These are phyloP conservation scores for Athalia circularis DNA, from an alignment of 2,888 invertebrate species.

Conservation along the genomic window DNA sequence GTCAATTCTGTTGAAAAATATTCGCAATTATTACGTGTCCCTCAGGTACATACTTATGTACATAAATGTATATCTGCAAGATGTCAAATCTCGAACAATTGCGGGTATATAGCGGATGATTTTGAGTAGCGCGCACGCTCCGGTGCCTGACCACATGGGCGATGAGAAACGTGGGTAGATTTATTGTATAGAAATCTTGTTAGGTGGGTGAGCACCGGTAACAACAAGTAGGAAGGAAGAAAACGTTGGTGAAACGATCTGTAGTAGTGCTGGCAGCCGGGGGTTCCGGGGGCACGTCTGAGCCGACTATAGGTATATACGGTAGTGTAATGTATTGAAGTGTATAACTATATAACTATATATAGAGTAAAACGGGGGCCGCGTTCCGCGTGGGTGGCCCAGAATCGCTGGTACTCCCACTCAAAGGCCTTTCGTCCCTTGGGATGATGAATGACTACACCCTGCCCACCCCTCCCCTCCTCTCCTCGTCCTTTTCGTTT, in stretches of 20 bases:
- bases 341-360: not conserved
- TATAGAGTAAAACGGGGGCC: constrained; percentile 11
- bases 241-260: constrained; percentile 8
- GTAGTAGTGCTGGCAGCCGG: constrained; percentile 22
- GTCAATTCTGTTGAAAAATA: no score
- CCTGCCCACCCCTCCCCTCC: constrained; percentile 51
- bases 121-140: no score
- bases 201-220: constrained; percentile 10
- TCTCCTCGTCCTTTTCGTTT: no score
- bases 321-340: no score
- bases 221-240: constrained; percentile 26
- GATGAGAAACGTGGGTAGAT: constrained; percentile 18
- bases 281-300: constrained; percentile 11
- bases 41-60: not conserved
- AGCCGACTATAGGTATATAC: constrained; percentile 11
- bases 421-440: constrained; percentile 45
- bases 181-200: constrained; percentile 30
- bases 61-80: not conserved
- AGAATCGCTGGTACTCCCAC: constrained; percentile 35
- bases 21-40: no score
- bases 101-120: no score
- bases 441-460: constrained; percentile 65
- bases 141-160: not conserved
- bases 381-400: constrained; percentile 69
- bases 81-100: no score